Base-by-base conservation (phyloP, 2,888 invertebrate genomes). In the Lasioglossum figueresi region DNA sequence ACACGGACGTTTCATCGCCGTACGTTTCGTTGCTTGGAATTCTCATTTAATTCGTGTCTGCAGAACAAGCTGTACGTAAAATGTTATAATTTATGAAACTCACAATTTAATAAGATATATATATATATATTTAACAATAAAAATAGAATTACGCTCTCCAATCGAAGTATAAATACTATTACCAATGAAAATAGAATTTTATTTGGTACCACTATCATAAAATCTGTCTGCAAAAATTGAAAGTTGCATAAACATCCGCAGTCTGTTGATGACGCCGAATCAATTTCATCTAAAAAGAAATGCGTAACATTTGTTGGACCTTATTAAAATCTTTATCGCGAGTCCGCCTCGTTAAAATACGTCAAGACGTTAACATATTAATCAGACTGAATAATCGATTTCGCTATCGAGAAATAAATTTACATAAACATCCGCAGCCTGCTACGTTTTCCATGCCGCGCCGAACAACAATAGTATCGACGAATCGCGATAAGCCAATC, bases 1-100 rank as follows among this genome's bases (percentile, higher is more conserved):
- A 74, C 72, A 76, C 43, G 72, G 19, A 77, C 37, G 45, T 82
- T 77, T 56, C 77, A 83, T 76, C 82, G 43, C 16, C 43, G 52
- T 63, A 40, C 34, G n/a, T 70, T 56, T 82, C 27, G 66, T 66
- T 43, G 45, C 48, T 52, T 71, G 31, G 12, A n/a, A 71, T 63
- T 63, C n/a, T 63, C 37, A n/a, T 80, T 34, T 23, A 56, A 72
- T 37, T 31, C 23, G 75, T 43, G 4, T 43, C 16, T 19, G 40
- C 40, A 4, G 31, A 31, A 5, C 23, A 40, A 37, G 12, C 1
- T 59, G 63, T 14, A 45, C 40, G 8, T 12, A 8, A 75, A 71
- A 72, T 27, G 43, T 52, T 48, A 8, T 16, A 27, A 19, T 66
- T 66, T 34, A 31, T 6, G 19, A 31, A 66, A 34, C 19, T 63